These are phyloP conservation scores for Carcina quercana DNA, from an alignment of 2,888 invertebrate species.

Conservation along the genomic window DNA sequence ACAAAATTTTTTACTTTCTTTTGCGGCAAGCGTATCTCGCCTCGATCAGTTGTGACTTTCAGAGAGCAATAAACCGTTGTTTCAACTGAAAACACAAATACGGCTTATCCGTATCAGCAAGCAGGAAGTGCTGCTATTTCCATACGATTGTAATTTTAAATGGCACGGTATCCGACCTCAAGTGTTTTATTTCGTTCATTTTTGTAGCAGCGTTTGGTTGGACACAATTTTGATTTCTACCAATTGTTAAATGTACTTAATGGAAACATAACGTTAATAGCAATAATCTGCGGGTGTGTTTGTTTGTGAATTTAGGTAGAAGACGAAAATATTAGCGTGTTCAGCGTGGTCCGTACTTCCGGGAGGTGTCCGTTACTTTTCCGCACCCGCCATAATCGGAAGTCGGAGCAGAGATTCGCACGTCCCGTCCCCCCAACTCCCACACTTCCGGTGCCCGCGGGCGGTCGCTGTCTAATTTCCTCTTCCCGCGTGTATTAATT, in stretches of 20 bases:
- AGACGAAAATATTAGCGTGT: slow-evolving; percentile 2
- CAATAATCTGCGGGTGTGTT: too few species aligned
- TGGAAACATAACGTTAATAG: too few species aligned
- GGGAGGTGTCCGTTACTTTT: slow-evolving; percentile 36
- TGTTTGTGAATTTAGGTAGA: too few species aligned
- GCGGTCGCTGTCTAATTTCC: slow-evolving; percentile 65
- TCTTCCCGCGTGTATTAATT: slow-evolving; percentile 67
- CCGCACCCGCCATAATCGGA: slow-evolving; percentile 48
- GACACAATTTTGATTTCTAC: too few species aligned
- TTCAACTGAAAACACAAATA: slow-evolving; percentile 7
- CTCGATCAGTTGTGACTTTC: too few species aligned
- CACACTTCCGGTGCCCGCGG: slow-evolving; percentile 53
- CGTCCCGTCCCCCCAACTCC: slow-evolving; percentile 36
- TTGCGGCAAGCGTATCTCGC: too few species aligned
- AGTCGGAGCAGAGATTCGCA: slow-evolving; percentile 51
- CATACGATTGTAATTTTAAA: slow-evolving; percentile 54
- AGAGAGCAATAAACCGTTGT: too few species aligned
- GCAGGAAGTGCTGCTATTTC: slow-evolving; percentile 50
- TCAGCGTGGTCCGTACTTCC: slow-evolving; percentile 16
- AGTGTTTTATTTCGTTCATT: too few species aligned
- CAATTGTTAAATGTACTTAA: too few species aligned
- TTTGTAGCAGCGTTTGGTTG: too few species aligned
- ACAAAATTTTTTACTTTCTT: too few species aligned
- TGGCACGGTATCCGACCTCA: slow-evolving; percentile 42
- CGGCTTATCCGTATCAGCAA: slow-evolving; percentile 26